Percentiles rank a stretch among this genome's conserved stretches.
These are phyloP conservation scores for Ladona fulva DNA, from an alignment of 1,140 invertebrate genomes.

Conservation along the genomic window DNA sequence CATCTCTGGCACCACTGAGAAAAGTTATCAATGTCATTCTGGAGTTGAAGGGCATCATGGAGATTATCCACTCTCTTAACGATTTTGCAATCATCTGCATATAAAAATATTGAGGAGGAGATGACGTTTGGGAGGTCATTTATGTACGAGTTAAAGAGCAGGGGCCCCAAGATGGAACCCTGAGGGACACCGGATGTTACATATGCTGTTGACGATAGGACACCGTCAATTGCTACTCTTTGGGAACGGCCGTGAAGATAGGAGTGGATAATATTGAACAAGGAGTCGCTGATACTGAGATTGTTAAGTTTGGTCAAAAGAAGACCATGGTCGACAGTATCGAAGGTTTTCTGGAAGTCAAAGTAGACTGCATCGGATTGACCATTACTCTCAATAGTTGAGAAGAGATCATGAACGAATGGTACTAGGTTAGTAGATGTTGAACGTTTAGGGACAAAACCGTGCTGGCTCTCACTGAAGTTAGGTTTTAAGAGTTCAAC, in stretches of 20 bases:
- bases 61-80: no score
- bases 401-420: not conserved
- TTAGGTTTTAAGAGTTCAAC: no score
- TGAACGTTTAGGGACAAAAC: no score
- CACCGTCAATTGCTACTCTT: constrained; percentile 14
- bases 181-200: constrained; percentile 22
- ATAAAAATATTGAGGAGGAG: no score
- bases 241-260: constrained; percentile 21
- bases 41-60: no score
- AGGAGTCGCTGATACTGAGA: constrained; percentile 22
- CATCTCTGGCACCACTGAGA: no score
- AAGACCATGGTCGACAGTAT: constrained; percentile 24
- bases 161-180: not conserved
- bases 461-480: no score
- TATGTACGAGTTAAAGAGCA: no score
- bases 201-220: not conserved
- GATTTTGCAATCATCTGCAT: no score
- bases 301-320: constrained; percentile 23
- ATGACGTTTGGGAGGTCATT: no score
- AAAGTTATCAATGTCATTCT: no score
- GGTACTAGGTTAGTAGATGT: no score
- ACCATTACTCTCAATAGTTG: constrained; percentile 4
- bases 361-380: constrained; percentile 22
- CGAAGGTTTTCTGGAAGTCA: constrained; percentile 26
- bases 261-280: constrained; percentile 22